phyloP scores from a whole-genome alignment of 2,113 vertebrate genomes.

The Mionectes macconnelli region DNA sequence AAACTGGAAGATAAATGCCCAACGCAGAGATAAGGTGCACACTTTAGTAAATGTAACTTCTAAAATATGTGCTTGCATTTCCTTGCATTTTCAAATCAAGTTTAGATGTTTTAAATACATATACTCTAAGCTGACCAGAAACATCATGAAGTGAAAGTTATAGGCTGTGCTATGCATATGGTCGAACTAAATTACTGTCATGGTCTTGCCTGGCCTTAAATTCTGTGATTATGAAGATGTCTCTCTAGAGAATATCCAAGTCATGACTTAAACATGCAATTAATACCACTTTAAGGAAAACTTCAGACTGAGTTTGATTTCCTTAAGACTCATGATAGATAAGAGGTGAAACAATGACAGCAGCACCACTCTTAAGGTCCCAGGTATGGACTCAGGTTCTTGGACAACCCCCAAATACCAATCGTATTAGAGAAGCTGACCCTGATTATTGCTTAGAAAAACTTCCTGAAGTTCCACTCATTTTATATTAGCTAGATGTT shows the following conservation, averaged over 20 bases:
- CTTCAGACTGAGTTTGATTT: background rate
- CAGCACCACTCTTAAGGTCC: background rate
- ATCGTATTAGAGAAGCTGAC: background rate
- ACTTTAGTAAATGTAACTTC: background rate
- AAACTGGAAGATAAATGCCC: background rate
- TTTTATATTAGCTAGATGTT: background rate
- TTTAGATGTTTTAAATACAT: background rate
- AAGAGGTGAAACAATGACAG: background rate
- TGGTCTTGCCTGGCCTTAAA: background rate
- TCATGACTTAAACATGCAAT: background rate
- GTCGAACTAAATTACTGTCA: background rate
- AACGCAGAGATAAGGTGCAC: background rate
- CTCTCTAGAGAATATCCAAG: background rate
- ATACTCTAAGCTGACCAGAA: background rate
- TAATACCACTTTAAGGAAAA: background rate
- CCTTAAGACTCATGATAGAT: background rate
- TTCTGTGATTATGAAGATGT: background rate
- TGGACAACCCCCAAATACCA: constrained; percentile 9
- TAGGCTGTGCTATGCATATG: background rate
- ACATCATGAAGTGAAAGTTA: background rate
- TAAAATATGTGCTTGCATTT: background rate
- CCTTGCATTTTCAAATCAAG: background rate
- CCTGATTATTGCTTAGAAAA: background rate
- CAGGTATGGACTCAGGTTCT: background rate
- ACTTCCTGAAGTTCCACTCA: background rate